Percentiles rank a stretch among this genome's conserved stretches.
phyloP scores from a whole-genome alignment of 1,140 invertebrate species.

The Lysiphlebus fabarum region DNA sequence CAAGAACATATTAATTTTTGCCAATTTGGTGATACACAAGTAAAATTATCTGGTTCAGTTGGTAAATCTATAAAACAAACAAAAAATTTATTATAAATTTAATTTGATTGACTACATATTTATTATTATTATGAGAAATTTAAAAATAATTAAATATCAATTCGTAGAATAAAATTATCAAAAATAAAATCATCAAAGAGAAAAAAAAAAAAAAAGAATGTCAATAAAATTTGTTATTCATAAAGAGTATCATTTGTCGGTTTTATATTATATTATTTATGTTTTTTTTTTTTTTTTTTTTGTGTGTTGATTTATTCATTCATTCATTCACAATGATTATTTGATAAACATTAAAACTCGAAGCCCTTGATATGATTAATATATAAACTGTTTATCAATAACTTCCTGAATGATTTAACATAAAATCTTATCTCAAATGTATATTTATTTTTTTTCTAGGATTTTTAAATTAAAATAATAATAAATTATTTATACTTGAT shows the following conservation, averaged over 20 bases:
- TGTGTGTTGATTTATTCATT: too few species aligned
- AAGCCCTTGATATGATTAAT: neutral
- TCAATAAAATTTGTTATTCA: too few species aligned
- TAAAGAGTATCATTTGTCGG: too few species aligned
- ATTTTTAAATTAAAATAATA: too few species aligned
- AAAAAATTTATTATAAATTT: too few species aligned
- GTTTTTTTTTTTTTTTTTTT: too few species aligned
- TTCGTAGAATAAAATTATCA: neutral
- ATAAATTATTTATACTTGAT: too few species aligned
- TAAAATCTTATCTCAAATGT: neutral
- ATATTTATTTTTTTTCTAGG: too few species aligned
- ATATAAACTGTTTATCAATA: conserved; percentile 11
- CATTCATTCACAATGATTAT: neutral
- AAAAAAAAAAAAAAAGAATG: neutral
- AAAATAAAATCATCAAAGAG: neutral
- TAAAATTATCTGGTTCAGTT: conserved; percentile 60
- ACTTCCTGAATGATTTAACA: neutral
- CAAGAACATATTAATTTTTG: conserved; percentile 66
- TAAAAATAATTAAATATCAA: too few species aligned
- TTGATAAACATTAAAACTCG: neutral
- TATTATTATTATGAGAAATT: too few species aligned
- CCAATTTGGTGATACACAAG: conserved; percentile 66
- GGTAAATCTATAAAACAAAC: conserved; percentile 49
- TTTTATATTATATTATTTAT: too few species aligned
- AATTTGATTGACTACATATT: too few species aligned